Evolutionary conservation across 2,113 vertebrate species (phyloP).

Genomic region (Heterotis niloticus): DNA sequence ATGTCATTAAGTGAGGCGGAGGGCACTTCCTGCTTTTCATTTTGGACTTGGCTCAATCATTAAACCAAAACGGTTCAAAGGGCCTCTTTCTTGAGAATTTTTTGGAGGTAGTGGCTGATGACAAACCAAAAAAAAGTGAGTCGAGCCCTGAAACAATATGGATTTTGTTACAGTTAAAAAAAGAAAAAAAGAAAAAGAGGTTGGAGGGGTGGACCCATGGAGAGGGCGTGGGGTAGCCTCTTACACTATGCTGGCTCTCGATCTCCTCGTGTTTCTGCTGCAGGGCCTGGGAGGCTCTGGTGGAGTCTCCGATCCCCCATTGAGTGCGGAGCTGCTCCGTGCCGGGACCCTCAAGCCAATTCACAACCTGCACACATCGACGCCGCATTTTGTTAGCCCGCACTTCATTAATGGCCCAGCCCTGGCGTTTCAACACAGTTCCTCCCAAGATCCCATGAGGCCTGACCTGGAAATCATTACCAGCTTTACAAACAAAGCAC

Average conservation of each 20-base stretch:
- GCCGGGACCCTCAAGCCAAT: constrained; percentile 96
- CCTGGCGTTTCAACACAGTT: too few relatives aligned
- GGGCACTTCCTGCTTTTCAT: not conserved
- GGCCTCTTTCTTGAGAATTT: not conserved
- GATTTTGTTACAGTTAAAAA: not conserved
- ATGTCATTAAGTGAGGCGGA: not conserved
- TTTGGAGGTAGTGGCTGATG: not conserved
- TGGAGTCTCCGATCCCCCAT: constrained; percentile 94
- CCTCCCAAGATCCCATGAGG: too few relatives aligned
- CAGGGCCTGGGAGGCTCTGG: constrained; percentile 88
- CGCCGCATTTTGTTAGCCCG: not conserved
- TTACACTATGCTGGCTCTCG: constrained; percentile 97
- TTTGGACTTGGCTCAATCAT: constrained; percentile 1
- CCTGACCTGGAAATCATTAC: too few relatives aligned
- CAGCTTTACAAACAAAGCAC: too few relatives aligned
- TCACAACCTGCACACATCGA: constrained; percentile 77
- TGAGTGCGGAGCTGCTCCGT: constrained; percentile 89
- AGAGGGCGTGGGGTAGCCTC: constrained; percentile 31
- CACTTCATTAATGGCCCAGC: not conserved
- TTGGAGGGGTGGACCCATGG: not conserved
- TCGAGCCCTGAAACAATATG: not conserved
- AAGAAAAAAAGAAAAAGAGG: not conserved
- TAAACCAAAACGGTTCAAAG: constrained; percentile 2
- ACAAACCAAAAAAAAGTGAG: not conserved
- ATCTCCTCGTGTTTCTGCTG: constrained; percentile 98